Evolutionary conservation across 2,888 invertebrate genomes (phyloP), one percentile per base, ranked within the genome.

Genomic region (Polymixis flavicincta): DNA sequence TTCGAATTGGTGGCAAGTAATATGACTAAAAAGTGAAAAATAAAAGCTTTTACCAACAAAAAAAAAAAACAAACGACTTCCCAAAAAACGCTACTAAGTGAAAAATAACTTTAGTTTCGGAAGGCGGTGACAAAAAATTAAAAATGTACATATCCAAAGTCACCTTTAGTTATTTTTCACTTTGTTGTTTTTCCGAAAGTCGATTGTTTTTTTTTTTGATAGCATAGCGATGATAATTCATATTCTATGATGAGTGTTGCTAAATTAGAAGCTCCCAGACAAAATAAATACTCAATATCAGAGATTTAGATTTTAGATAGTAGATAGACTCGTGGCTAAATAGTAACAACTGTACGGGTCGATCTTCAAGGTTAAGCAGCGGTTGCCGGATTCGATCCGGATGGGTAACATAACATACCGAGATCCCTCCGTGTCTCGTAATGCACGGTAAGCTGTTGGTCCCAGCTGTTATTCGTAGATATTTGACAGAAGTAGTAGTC

Each of bases 191-290:
- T n/a, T n/a, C n/a, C n/a, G n/a, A n/a, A n/a, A n/a, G n/a, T n/a
- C n/a, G n/a, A n/a, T n/a, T n/a, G n/a, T n/a, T n/a, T n/a, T 57
- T 42, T 42, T 75, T 19, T 75, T 19, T 48, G 19, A 55, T 25
- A 25, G 45, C 5, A 25, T 54, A 32, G 32, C 7, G 57, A n/a
- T 37, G 11, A 45, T 67, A 54, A n/a, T 66, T 0, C 13, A 65
- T 42, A 71, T 60, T 63, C 64, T n/a, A 54, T 3, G 42, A 28
- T n/a, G 11, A 42, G n/a, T 28, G 37, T 28, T 13, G 14, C 22
- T 52, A 52, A 25, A 28, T 37, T 28, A 52, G n/a, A 55, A 55
- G 22, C 55, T 52, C 4, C 5, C 14, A 32, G 37, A 37, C 42
- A 52, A 28, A 19, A 54, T 50, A 0, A 17, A 25, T 50, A 32